These are phyloP conservation scores for Stichopus horrens DNA, from an alignment of 53 echinoderm and acorn worm species.

Conservation along the genomic window DNA sequence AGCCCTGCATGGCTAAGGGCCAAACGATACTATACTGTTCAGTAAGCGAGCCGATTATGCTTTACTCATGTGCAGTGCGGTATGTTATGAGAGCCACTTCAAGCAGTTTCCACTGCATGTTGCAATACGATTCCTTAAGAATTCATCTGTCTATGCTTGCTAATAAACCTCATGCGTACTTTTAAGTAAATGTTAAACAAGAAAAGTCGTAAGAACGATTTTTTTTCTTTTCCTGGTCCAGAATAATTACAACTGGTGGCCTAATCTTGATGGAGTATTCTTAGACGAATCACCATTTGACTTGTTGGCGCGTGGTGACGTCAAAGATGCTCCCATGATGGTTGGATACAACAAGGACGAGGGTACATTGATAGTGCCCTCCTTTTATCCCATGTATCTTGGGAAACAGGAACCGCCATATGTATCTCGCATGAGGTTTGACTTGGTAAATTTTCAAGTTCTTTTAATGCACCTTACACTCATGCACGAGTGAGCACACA, in stretches of 20 bases:
- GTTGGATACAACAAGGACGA: slow-evolving; percentile 34
- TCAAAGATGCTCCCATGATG: slow-evolving; percentile 16
- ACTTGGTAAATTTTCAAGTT: neutral
- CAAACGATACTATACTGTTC: too few species aligned
- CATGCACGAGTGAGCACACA: too few species aligned
- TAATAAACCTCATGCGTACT: too few species aligned
- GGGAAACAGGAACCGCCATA: neutral
- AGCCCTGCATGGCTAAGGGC: too few species aligned
- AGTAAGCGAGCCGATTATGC: too few species aligned
- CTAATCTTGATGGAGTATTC: slow-evolving; percentile 34
- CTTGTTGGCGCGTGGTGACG: slow-evolving; percentile 26
- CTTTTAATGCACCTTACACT: too few species aligned
- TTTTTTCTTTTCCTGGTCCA: neutral
- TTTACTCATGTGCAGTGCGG: too few species aligned
- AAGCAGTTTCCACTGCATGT: too few species aligned
- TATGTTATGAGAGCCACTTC: too few species aligned
- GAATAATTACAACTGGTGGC: slow-evolving; percentile 4
- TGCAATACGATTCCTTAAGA: too few species aligned
- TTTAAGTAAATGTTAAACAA: too few species aligned
- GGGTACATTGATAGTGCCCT: neutral
- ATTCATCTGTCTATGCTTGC: too few species aligned
- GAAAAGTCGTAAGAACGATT: neutral
- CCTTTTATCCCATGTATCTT: neutral
- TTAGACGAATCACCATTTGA: slow-evolving; percentile 19
- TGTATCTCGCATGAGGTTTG: neutral